Conservation (phyloP, 1,140 invertebrate species). For the Papilio xuthus region DNA sequence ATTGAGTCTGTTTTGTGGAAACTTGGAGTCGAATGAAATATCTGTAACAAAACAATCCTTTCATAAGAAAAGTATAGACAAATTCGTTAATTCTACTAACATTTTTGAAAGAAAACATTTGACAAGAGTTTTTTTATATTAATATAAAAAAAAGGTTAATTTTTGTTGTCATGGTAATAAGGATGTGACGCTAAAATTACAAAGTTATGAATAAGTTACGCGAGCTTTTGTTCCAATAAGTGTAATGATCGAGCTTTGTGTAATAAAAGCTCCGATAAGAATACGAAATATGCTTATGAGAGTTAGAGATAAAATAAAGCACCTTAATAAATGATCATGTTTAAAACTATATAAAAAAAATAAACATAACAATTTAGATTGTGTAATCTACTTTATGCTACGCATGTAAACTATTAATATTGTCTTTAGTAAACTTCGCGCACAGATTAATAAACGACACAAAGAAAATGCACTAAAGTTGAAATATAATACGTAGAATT, state of each 20-base stretch:
- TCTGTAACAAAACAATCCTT: constrained; percentile 29
- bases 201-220: too few species aligned
- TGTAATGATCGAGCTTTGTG: too few species aligned
- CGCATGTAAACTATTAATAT: background rate
- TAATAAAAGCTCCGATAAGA: too few species aligned
- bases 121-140: too few species aligned
- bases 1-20: constrained; percentile 17
- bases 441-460: background rate
- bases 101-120: background rate
- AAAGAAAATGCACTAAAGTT: background rate
- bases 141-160: too few species aligned
- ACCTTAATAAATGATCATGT: too few species aligned
- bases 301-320: too few species aligned
- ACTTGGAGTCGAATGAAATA: constrained; percentile 3
- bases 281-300: too few species aligned
- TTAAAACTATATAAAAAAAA: too few species aligned
- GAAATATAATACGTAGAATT: background rate
- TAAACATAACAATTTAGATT: background rate
- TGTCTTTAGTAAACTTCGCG: background rate
- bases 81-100: background rate
- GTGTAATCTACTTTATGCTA: background rate
- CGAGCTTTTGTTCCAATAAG: too few species aligned
- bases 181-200: too few species aligned
- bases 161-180: too few species aligned
- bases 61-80: background rate